Evolutionary conservation across 2,113 vertebrate species (phyloP), one percentile per base, ranked within the genome.

Genomic region (Cyanocitta stelleri): DNA sequence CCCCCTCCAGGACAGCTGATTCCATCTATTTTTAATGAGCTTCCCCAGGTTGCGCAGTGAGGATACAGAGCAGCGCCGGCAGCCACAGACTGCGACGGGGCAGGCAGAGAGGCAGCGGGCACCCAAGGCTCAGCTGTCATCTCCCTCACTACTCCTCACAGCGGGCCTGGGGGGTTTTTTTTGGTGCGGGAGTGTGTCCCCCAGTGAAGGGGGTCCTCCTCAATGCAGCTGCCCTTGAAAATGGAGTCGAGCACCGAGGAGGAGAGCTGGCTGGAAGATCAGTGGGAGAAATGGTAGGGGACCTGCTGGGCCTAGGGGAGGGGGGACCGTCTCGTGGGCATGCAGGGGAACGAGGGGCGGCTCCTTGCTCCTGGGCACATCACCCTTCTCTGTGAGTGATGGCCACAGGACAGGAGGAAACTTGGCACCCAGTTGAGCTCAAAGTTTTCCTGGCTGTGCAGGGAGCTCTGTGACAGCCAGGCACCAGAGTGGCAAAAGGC

Each of bases 241-340:
- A 99, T 99, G 99, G 99, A 99, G 91, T 98, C 99, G 0, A 99
- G 98, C 97, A 97, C 98, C 97, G 98, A 99, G 97, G 98, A 98
- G 98, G 99, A 99, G 97, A 99, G 98, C 96, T 99, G 99, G 99
- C 98, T 99, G 98, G 99, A 99, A 98, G 99, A 99, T 95, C 99
- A 99, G 98, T 99, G 99, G 99, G 99, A 99, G 98, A 99, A 98
- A 99, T 99, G 99, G 99, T 99, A 99, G 97, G 98, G 96, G 41
- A 92, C 35, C 22, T 19, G 16, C 51, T 1, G 94, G 91, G 84
- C 21, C 37, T 13, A 1, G 43, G 90, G 89, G 51, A 27, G 69
- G 71, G 76, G 74, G 48, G 24, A 14, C 29, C 59, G 49, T 81
- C 67, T 48, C 2, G 23, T 2, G 41, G 59, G 78, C 7, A 1